Evolutionary conservation across 2,797 vertebrate species (phyloP).

Genomic region (Enteromius thamalakanensis): DNA sequence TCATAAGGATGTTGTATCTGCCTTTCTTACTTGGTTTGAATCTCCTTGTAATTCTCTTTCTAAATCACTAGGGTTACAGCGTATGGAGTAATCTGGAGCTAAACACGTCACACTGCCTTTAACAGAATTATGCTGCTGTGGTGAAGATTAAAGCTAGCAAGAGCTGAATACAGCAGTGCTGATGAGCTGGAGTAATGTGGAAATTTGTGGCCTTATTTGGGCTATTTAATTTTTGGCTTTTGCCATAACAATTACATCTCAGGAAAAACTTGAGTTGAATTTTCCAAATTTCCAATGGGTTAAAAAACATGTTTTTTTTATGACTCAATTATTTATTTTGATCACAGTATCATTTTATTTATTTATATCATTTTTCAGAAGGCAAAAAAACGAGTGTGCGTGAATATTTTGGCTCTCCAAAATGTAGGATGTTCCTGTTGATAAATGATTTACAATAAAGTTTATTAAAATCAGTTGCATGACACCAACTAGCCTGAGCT

Average conservation of each 20-base stretch:
- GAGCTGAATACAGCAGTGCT: constrained; percentile 54
- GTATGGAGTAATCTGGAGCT: constrained; percentile 67
- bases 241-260: background rate
- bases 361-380: background rate
- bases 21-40: constrained; percentile 44
- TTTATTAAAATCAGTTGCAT: background rate
- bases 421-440: background rate
- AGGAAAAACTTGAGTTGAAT: background rate
- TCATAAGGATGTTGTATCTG: background rate
- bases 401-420: background rate
- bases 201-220: constrained; percentile 12
- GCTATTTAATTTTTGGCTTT: background rate
- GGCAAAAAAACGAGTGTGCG: background rate
- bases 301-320: background rate
- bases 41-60: constrained; percentile 69
- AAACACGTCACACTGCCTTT: constrained; percentile 57
- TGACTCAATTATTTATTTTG: background rate
- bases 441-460: background rate
- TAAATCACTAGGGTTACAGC: constrained; percentile 61
- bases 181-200: constrained; percentile 20
- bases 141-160: constrained; percentile 48
- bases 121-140: constrained; percentile 58
- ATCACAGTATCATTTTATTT: background rate
- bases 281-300: background rate
- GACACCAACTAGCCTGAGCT: background rate